These are phyloP conservation scores for Hippocampus kuda DNA, from an alignment of 2,797 vertebrate species.

Conservation along the genomic window DNA sequence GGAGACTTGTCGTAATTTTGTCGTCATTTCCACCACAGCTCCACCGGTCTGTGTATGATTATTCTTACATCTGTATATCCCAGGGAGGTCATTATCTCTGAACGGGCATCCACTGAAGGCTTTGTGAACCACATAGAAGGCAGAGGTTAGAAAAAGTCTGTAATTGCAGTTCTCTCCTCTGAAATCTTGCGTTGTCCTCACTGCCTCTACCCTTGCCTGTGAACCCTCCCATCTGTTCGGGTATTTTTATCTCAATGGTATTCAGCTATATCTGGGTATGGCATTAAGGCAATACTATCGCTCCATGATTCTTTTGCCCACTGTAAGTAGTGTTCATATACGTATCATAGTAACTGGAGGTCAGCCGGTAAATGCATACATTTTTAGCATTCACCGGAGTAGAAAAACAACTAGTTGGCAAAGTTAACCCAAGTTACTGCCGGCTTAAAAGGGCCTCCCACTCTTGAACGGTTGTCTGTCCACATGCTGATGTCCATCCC, in stretches of 20 bases:
- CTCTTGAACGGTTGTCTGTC: slow-evolving; percentile 36
- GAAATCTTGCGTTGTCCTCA: slow-evolving; percentile 47
- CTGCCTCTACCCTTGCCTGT: slow-evolving; percentile 39
- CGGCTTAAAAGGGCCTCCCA: slow-evolving; percentile 10
- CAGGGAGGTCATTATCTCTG: slow-evolving; percentile 53
- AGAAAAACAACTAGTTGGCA: not conserved
- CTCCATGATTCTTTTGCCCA: slow-evolving; percentile 26
- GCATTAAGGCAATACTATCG: slow-evolving; percentile 43
- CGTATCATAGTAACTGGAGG: slow-evolving; percentile 25
- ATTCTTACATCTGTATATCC: slow-evolving; percentile 47
- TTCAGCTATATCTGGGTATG: slow-evolving; percentile 62
- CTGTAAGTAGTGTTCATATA: slow-evolving; percentile 30
- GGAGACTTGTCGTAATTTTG: slow-evolving; percentile 16
- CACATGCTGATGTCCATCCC: slow-evolving; percentile 36
- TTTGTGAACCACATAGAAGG: slow-evolving; percentile 49
- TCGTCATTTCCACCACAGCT: slow-evolving; percentile 29
- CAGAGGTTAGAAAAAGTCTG: slow-evolving; percentile 57
- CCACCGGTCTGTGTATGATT: slow-evolving; percentile 42
- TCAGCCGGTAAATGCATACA: slow-evolving; percentile 1
- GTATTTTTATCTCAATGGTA: slow-evolving; percentile 64
- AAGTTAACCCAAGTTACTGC: not conserved
- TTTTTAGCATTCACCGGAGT: slow-evolving; percentile 3
- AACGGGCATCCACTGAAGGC: slow-evolving; percentile 44
- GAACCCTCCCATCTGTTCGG: slow-evolving; percentile 59
- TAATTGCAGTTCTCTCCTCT: slow-evolving; percentile 55